Base-by-base conservation (phyloP, 2,797 vertebrate species). In the Sorex maritimensis region DNA sequence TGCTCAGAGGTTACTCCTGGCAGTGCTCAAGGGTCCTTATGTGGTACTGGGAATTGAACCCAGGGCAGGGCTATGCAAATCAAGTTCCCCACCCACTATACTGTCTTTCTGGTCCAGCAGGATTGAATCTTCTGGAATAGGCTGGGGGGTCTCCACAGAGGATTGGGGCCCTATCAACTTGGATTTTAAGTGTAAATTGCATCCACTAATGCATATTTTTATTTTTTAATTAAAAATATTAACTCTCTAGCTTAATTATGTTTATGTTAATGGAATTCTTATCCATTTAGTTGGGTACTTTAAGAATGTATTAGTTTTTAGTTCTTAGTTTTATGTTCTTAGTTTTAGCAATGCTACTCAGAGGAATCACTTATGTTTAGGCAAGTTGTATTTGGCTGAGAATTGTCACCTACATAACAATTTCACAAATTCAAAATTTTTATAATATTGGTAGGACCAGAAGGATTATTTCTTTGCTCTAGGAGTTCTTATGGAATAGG, bases 211-310 rank as follows among this genome's bases (percentile, higher is more conserved):
- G 28, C n/a, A 90, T 44, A 63, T 68, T 84, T 88, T 78, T 24
- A 8, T 71, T 93, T 87, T 93, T 82, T 77, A 68, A 94, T 71
- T 67, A 78, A 86, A 49, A 86, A 61, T 65, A 41, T 68, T 49
- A 88, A 84, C 23, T 80, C 10, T 89, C 41, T 69, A 69, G 0
- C 41, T 82, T 82, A 24, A 58, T 80, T 77, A 38, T 46, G 17
- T 86, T 90, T 78, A 34, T 34, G 34, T 34, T 34, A 34, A 9
- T 58, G 5, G 7, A 72, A 2, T 67, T 17, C n/a, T 88, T 84
- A 81, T 93, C 17, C 67, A 23, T 58, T 75, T 72, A 30, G 49
- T 61, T 78, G 52, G 28, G 26, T 11, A 84, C n/a, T 89, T 72
- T 34, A 52, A 93, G 75, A 88, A 34, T 34, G 61, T n/a, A 12